These are phyloP conservation scores for Pyrrhia umbra DNA, from an alignment of 2,888 invertebrate genomes.

Conservation along the genomic window DNA sequence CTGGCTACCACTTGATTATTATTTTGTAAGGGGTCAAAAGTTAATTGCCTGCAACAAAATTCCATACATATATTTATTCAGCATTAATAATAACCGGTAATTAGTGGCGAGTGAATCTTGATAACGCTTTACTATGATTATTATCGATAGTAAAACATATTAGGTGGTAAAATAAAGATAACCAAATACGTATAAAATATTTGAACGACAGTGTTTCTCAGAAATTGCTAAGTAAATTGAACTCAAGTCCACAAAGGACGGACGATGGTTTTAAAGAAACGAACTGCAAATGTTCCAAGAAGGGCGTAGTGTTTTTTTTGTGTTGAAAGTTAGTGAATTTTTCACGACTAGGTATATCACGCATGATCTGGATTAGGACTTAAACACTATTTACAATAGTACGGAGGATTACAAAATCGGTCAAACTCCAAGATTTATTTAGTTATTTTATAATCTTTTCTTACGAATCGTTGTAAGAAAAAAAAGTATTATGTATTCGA, in stretches of 20 bases:
- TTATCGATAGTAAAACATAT: slow-evolving; percentile 49
- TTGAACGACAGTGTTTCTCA: slow-evolving; percentile 33
- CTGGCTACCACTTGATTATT: slow-evolving; percentile 4
- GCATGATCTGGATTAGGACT: no score
- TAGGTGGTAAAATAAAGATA: slow-evolving; percentile 25
- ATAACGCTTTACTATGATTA: slow-evolving; percentile 34
- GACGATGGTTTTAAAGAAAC: slow-evolving; percentile 21
- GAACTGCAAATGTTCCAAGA: slow-evolving; percentile 2
- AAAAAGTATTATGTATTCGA: no score
- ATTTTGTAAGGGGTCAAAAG: slow-evolving; percentile 41
- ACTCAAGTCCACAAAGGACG: slow-evolving; percentile 23
- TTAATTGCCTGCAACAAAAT: slow-evolving; percentile 35
- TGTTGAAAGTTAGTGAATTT: no score
- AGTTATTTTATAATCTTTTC: no score
- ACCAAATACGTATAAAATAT: slow-evolving; percentile 28
- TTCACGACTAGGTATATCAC: no score
- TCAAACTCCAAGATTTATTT: no score
- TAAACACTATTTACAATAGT: no score
- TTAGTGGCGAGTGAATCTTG: slow-evolving; percentile 13
- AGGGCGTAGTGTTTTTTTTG: no score
- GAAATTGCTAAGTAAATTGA: slow-evolving; percentile 45
- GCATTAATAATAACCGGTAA: slow-evolving; percentile 26
- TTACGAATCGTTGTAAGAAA: no score
- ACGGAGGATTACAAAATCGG: no score
- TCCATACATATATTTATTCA: slow-evolving; percentile 14